Evolutionary conservation across 2,113 vertebrate species (phyloP).

Genomic region (Syrmaticus mikado): DNA sequence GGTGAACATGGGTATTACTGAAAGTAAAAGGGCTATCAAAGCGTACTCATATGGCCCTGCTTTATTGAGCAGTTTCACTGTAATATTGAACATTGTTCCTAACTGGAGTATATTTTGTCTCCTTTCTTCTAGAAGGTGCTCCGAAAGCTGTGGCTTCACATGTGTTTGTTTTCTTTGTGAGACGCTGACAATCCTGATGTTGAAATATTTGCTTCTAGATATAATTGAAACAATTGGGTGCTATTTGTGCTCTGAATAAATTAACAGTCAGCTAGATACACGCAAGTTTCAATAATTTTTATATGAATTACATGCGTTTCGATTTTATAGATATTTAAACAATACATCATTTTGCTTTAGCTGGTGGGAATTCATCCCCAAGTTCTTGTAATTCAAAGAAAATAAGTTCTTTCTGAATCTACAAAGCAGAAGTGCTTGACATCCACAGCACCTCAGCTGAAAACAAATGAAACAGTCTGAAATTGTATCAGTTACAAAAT

Average conservation of each 20-base stretch:
- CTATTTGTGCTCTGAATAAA: not conserved
- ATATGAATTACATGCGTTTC: not conserved
- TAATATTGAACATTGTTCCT: not conserved
- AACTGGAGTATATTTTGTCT: not conserved
- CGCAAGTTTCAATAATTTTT: not conserved
- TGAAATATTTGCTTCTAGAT: not conserved
- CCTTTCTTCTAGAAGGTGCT: not conserved
- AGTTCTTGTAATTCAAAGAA: not conserved
- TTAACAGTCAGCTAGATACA: not conserved
- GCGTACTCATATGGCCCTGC: not conserved
- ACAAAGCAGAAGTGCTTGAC: not conserved
- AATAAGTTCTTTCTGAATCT: not conserved
- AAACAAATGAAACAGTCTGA: not conserved
- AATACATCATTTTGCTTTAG: not conserved
- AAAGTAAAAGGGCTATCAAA: not conserved
- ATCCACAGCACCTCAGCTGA: not conserved
- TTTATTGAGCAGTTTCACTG: conserved; percentile 7
- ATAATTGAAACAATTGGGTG: not conserved
- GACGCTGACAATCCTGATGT: not conserved
- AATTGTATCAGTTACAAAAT: not conserved
- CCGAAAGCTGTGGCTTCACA: not conserved
- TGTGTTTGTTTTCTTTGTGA: not conserved
- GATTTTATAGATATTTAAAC: not conserved
- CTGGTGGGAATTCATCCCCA: not conserved
- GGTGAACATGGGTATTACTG: not conserved